Percentiles rank a stretch among this genome's conserved stretches.
Conservation (phyloP, 92 coral and sea anemone genomes). For the Palythoa heliodiscus region DNA sequence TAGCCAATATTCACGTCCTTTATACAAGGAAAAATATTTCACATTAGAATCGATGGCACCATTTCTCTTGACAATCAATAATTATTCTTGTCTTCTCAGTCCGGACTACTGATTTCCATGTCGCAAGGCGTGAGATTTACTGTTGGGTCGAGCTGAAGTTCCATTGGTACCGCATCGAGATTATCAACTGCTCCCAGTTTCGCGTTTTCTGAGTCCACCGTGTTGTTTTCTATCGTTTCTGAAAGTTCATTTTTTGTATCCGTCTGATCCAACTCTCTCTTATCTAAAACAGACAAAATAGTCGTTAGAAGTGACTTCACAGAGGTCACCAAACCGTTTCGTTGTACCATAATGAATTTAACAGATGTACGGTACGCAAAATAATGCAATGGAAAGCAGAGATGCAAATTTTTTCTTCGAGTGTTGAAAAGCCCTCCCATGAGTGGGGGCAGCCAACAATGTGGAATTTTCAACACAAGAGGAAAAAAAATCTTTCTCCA, state of each 20-base stretch:
- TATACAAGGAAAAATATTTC: neutral
- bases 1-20: neutral
- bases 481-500: too few relatives aligned
- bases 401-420: too few relatives aligned
- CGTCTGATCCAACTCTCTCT: neutral
- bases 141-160: conserved; percentile 35
- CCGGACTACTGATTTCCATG: conserved; percentile 48
- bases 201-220: conserved; percentile 1
- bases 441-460: too few relatives aligned
- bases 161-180: conserved; percentile 26
- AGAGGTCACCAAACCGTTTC: too few relatives aligned
- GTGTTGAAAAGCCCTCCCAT: too few relatives aligned
- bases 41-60: neutral
- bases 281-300: conserved; percentile 9
- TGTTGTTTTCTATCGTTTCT: conserved; percentile 24
- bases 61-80: neutral
- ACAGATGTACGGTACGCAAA: too few relatives aligned
- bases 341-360: too few relatives aligned
- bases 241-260: conserved; percentile 4
- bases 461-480: too few relatives aligned
- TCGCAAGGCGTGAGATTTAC: conserved; percentile 40
- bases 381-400: too few relatives aligned
- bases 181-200: conserved; percentile 28
- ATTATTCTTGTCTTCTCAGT: neutral
- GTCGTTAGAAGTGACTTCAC: too few relatives aligned